Conservation (phyloP, 2,113 vertebrate species). For the human region GRCh38 chr1:75316501-75317000, state of each 20-base stretch:
- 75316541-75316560: neutral
- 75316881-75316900: neutral
- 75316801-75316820: neutral
- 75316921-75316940: neutral
- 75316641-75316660: neutral
- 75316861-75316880: neutral
- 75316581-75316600: neutral
- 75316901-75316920: neutral
- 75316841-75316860: neutral
- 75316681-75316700: neutral
- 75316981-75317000: neutral
- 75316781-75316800: neutral
- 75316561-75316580: neutral
- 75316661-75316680: neutral
- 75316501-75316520: neutral
- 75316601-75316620: constrained; percentile 6
- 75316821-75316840: neutral
- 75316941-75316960: neutral
- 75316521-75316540: neutral
- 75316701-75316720: neutral
- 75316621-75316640: neutral
- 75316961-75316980: neutral
- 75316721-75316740: neutral
- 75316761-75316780: neutral
- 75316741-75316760: neutral